Percentiles rank a stretch among this genome's conserved stretches.
These are phyloP conservation scores for Chloebia gouldiae DNA, from an alignment of 2,113 vertebrate genomes.

Conservation along the genomic window DNA sequence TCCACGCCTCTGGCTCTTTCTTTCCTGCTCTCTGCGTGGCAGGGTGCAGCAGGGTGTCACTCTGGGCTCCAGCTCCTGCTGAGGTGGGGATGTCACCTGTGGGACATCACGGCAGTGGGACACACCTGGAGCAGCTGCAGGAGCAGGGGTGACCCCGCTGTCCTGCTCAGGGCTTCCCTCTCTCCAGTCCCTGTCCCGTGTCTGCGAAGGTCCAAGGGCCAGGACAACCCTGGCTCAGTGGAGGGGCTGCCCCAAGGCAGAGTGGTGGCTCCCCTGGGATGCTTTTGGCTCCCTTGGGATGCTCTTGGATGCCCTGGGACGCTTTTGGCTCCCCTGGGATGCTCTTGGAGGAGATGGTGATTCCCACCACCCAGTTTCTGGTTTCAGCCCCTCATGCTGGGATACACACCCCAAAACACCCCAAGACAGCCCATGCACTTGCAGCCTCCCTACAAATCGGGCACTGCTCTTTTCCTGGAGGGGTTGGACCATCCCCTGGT, in stretches of 20 bases:
- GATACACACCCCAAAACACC: too few relatives aligned
- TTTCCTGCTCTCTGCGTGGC: neutral
- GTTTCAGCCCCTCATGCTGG: neutral
- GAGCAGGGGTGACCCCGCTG: neutral
- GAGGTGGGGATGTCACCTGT: too few relatives aligned
- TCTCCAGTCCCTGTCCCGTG: rapidly evolving
- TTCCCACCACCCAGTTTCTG: rapidly evolving
- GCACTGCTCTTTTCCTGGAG: neutral
- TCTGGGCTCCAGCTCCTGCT: neutral
- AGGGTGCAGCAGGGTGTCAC: neutral
- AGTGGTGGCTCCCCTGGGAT: too few relatives aligned
- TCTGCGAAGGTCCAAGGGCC: neutral
- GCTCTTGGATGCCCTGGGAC: too few relatives aligned
- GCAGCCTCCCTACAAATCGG: rapidly evolving
- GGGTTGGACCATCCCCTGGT: neutral
- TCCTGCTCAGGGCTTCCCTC: neutral
- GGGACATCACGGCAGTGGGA: neutral
- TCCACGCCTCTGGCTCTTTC: neutral
- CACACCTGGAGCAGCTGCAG: rapidly evolving
- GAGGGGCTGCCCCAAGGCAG: neutral
- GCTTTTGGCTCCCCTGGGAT: too few relatives aligned
- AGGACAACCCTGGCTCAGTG: rapidly evolving
- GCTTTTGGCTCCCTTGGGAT: neutral
- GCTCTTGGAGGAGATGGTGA: too few relatives aligned
- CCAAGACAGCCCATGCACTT: rapidly evolving